These are phyloP conservation scores for Daboia siamensis DNA, from an alignment of 2,113 vertebrate genomes.

Conservation along the genomic window DNA sequence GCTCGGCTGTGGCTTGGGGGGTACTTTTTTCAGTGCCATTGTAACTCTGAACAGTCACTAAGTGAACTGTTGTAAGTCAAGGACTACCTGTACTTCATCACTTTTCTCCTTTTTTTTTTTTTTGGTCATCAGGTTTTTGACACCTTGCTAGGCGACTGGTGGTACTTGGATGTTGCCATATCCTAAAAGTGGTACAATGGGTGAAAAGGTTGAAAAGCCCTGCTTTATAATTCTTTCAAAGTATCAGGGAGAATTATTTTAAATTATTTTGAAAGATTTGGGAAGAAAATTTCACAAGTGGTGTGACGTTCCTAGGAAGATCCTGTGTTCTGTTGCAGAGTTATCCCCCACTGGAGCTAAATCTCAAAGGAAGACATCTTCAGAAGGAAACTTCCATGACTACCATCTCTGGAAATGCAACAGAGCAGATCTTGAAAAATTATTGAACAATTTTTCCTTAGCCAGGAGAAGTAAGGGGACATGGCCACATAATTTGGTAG, in stretches of 20 bases:
- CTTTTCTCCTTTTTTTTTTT: too few relatives aligned
- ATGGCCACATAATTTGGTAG: neutral
- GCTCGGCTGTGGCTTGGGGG: too few relatives aligned
- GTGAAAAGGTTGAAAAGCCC: too few relatives aligned
- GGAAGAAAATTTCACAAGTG: neutral
- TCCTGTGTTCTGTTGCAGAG: neutral
- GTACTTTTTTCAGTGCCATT: too few relatives aligned
- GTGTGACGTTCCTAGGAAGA: neutral
- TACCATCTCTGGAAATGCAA: neutral
- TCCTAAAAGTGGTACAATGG: too few relatives aligned
- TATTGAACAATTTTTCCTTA: neutral
- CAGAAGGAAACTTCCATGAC: neutral
- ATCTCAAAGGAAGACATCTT: neutral
- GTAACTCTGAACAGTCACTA: too few relatives aligned
- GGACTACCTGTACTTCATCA: too few relatives aligned
- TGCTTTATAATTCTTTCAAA: neutral
- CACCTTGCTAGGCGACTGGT: too few relatives aligned
- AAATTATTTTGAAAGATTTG: neutral
- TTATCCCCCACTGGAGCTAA: neutral
- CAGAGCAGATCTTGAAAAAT: neutral
- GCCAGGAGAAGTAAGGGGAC: neutral
- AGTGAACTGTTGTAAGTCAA: too few relatives aligned
- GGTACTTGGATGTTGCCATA: too few relatives aligned
- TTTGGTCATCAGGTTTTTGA: too few relatives aligned
- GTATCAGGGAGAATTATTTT: neutral